Percentiles rank a stretch among this genome's conserved stretches.
phyloP scores from a whole-genome alignment of 2,888 invertebrate genomes.

The Tipula unca region DNA sequence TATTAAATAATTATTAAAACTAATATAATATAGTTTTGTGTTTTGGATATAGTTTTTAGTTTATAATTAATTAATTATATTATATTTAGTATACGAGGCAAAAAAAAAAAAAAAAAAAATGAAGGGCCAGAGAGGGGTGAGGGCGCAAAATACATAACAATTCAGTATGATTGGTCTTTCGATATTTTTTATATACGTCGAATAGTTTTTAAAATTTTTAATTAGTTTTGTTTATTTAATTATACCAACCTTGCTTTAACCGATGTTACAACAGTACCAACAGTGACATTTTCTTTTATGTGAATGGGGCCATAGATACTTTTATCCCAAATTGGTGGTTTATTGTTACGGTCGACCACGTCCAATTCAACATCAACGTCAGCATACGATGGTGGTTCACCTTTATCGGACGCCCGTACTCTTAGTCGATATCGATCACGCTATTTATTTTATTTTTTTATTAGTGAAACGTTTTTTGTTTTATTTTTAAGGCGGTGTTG shows the following conservation, averaged over 20 bases:
- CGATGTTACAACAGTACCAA: constrained; percentile 96
- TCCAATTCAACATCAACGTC: constrained; percentile 97
- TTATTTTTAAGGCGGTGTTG: not conserved
- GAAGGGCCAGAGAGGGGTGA: no score
- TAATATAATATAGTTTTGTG: not conserved
- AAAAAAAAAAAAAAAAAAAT: no score
- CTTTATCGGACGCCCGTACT: constrained; percentile 94
- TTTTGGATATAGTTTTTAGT: not conserved
- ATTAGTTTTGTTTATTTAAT: not conserved
- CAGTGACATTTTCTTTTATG: constrained; percentile 98
- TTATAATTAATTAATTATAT: not conserved
- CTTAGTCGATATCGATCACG: constrained; percentile 93
- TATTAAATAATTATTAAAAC: not conserved
- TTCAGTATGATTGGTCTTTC: not conserved
- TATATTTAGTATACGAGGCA: not conserved
- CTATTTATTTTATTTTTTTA: constrained; percentile 43
- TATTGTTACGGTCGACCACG: constrained; percentile 97
- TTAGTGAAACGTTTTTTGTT: not conserved
- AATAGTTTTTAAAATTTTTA: not conserved
- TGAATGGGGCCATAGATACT: constrained; percentile 94
- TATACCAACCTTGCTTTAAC: constrained; percentile 96
- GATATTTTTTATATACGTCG: not conserved
- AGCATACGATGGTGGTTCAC: constrained; percentile 83
- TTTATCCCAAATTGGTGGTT: constrained; percentile 94
- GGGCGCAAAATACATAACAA: not conserved